Base-by-base conservation (phyloP, 2,113 vertebrate genomes). In the Brachyhypopomus gauderio region DNA sequence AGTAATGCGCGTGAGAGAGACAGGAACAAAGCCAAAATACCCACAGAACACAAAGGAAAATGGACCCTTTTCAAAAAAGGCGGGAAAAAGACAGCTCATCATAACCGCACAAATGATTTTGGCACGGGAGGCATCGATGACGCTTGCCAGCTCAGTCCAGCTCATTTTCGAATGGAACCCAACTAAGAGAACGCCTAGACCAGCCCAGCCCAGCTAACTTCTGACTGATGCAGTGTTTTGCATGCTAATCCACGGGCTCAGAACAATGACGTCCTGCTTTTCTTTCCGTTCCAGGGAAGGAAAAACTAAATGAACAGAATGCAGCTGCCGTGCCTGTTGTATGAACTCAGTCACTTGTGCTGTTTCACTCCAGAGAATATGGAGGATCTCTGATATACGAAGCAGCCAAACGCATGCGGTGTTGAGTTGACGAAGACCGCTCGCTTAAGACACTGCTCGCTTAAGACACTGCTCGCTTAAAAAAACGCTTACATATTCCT, bases 111-210 rank as follows among this genome's bases (percentile, higher is more conserved):
- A 91, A 92, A 92, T 91, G 87, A 91, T 87, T 90, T 92, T 92
- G 92, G 75, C 81, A 67, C n/a, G 22, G 23, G 22, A 74, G 83
- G 87, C 89, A 86, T 85, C 75, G 73, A 64, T 74, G 83, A 83
- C 62, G 85, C 85, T 90, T 89, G 92, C 92, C 92, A 92, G 91
- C 84, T 90, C 90, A 93, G 91, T 89, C 88, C 87, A 91, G 93
- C 93, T 92, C 88, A 90, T 92, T 92, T 93, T 91, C 90, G 91
- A 93, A 90, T 89, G 87, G 89, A 83, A 92, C 86, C 87, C 88
- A 93, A 93, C 92, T 92, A 93, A 93, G 90, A 92, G 91, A 91
- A 92, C 92, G 92, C 91, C 88, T 88, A 85, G 89, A 88, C 89
- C 90, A 91, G 87, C 86, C 88, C 89, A 85, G 89, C 88, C 89